These are phyloP conservation scores for Acrocephalus scirpaceus DNA, from an alignment of 2,797 vertebrate genomes.

Conservation along the genomic window DNA sequence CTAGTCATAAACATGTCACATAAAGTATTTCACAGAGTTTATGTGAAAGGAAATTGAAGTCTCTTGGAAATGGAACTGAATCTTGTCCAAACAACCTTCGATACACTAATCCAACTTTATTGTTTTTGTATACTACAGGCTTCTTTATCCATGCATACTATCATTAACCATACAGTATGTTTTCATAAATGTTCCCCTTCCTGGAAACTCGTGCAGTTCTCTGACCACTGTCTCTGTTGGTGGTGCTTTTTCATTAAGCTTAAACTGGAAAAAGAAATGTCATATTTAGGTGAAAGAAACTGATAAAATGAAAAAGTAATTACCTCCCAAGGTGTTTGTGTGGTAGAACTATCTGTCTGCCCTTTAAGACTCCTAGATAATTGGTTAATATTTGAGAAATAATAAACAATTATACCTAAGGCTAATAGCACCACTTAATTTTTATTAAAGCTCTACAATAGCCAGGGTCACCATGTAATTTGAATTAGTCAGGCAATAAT, in stretches of 20 bases:
- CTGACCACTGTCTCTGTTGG: not conserved
- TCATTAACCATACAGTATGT: slow-evolving; percentile 68
- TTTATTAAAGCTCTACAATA: slow-evolving; percentile 15
- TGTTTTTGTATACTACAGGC: slow-evolving; percentile 84
- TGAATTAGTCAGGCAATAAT: not conserved
- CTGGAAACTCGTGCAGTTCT: not conserved
- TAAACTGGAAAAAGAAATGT: slow-evolving; percentile 18
- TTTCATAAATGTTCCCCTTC: slow-evolving; percentile 68
- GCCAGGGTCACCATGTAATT: not conserved
- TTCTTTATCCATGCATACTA: slow-evolving; percentile 68
- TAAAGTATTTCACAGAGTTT: slow-evolving; percentile 83
- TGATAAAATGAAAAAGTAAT: slow-evolving; percentile 24
- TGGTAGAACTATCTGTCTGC: slow-evolving; percentile 3
- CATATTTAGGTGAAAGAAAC: slow-evolving; percentile 19
- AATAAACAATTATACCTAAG: slow-evolving; percentile 32
- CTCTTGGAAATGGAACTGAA: slow-evolving; percentile 82
- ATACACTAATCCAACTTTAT: slow-evolving; percentile 73
- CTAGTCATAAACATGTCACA: slow-evolving; percentile 70
- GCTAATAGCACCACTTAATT: not conserved
- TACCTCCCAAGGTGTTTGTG: slow-evolving; percentile 3
- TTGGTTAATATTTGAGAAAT: slow-evolving; percentile 29
- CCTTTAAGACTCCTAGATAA: slow-evolving; percentile 9
- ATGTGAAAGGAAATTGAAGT: slow-evolving; percentile 81
- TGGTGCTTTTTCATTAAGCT: slow-evolving; percentile 3
- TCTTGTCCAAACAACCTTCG: slow-evolving; percentile 84